Base-by-base conservation (phyloP, 2,113 vertebrate genomes). In the Tauraco erythrolophus region DNA sequence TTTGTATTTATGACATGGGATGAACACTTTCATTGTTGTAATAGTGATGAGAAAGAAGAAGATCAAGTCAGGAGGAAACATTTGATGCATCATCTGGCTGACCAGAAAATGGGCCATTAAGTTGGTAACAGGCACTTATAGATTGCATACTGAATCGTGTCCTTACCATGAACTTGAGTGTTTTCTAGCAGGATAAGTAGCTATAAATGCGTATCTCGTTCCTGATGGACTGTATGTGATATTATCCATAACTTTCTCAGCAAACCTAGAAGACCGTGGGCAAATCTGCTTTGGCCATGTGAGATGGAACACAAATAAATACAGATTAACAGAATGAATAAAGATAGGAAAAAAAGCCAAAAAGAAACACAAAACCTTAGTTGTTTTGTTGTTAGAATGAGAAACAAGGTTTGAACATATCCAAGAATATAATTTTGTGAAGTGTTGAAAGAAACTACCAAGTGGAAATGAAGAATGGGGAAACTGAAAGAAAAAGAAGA, bases 341-440 rank as follows among this genome's bases (percentile, higher is more conserved):
- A 39, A 71, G 10, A 45, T 2, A 35, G 21, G 11, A 22, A 30
- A 33, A 39, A 70, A 41, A 10, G 10, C 3, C 30, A n/a, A 81
- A 66, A 6, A 0, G 7, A 16, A 41, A 24, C 13, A 5, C 17
- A 37, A 77, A 72, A 43, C 15, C 14, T 35, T n/a, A 13, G 18
- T 5, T 66, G 4, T 70, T 69, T 64, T 54, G 2, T 60, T 69
- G 28, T 62, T 82, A 84, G 56, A 54, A 72, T 84, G 46, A 77
- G 30, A 91, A 85, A 76, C 21, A 46, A 78, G 6, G 7, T 46
- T 77, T 57, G 27, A 58, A 21, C 14, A 21, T 41, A 84, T 51
- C 31, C 13, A 62, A 46, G 19, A 62, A n/a, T 12, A 27, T 35
- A 31, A 31, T 79, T 75, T 68, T 24, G 8, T 46, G 12, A 83